Percentiles rank a stretch among this genome's conserved stretches.
phyloP scores from a whole-genome alignment of 2,113 vertebrate species.

The Paramormyrops kingsleyae region DNA sequence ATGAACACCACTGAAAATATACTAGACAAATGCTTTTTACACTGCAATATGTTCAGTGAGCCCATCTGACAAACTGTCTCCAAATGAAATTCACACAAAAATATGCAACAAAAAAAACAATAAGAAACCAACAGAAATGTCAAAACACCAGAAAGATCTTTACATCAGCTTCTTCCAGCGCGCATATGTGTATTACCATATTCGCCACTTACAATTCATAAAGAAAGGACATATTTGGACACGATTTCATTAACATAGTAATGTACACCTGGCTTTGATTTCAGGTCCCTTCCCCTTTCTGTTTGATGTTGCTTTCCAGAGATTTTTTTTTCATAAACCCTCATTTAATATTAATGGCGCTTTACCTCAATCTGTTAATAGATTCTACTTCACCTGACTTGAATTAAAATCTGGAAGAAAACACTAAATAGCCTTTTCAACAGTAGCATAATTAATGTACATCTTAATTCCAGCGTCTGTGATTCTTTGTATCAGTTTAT shows the following conservation, averaged over 20 bases:
- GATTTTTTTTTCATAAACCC: constrained; percentile 27
- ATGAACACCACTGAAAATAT: constrained; percentile 4
- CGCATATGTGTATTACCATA: constrained; percentile 4
- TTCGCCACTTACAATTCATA: constrained; percentile 18
- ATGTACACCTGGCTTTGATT: constrained; percentile 42
- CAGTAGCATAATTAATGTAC: background rate
- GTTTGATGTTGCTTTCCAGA: constrained; percentile 44
- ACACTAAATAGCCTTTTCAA: background rate
- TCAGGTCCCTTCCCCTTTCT: constrained; percentile 15
- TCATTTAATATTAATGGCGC: constrained; percentile 37
- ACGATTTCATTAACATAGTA: constrained; percentile 36
- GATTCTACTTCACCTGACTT: constrained; percentile 19
- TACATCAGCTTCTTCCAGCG: constrained; percentile 4
- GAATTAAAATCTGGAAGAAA: constrained; percentile 10
- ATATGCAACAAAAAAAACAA: background rate
- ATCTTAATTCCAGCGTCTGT: background rate
- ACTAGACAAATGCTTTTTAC: background rate
- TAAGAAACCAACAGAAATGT: background rate
- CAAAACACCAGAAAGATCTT: background rate
- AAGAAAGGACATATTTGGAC: constrained; percentile 24
- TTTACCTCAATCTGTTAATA: constrained; percentile 34
- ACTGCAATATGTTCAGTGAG: background rate
- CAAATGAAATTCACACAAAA: background rate
- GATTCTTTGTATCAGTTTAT: background rate
- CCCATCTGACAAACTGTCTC: background rate